phyloP scores from a whole-genome alignment of 2,113 vertebrate species.

The Channa maculata region DNA sequence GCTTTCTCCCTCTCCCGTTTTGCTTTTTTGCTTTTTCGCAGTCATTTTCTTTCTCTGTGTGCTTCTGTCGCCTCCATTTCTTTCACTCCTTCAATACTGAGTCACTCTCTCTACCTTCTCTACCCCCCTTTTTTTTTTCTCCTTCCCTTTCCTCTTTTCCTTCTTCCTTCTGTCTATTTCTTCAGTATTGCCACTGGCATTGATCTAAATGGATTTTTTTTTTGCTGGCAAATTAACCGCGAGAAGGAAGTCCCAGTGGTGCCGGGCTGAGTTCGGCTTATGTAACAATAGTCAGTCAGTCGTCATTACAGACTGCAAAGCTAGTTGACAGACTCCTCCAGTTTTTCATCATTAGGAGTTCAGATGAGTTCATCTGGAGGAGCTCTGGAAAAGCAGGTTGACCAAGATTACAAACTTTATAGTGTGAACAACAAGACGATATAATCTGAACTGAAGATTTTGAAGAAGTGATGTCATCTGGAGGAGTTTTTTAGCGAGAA shows the following conservation, averaged over 20 bases:
- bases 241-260: constrained; percentile 53
- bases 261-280: constrained; percentile 23
- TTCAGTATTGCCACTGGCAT: constrained; percentile 41
- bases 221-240: constrained; percentile 59
- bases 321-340: too few relatives aligned
- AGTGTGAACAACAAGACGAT: too few relatives aligned
- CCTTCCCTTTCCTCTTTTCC: background rate
- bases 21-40: constrained; percentile 30
- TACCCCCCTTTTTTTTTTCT: constrained; percentile 7
- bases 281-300: constrained; percentile 39
- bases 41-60: background rate
- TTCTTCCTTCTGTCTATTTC: constrained; percentile 36
- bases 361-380: too few relatives aligned
- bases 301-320: too few relatives aligned
- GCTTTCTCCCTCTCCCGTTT: constrained; percentile 49
- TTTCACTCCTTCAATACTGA: constrained; percentile 13
- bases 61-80: background rate
- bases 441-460: too few relatives aligned
- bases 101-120: background rate
- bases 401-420: too few relatives aligned
- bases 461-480: too few relatives aligned
- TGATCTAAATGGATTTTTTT: constrained; percentile 47
- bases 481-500: too few relatives aligned
- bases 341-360: too few relatives aligned
- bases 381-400: too few relatives aligned